These are phyloP conservation scores for Coregonus suidteri DNA, from an alignment of 2,797 vertebrate genomes.

Conservation along the genomic window DNA sequence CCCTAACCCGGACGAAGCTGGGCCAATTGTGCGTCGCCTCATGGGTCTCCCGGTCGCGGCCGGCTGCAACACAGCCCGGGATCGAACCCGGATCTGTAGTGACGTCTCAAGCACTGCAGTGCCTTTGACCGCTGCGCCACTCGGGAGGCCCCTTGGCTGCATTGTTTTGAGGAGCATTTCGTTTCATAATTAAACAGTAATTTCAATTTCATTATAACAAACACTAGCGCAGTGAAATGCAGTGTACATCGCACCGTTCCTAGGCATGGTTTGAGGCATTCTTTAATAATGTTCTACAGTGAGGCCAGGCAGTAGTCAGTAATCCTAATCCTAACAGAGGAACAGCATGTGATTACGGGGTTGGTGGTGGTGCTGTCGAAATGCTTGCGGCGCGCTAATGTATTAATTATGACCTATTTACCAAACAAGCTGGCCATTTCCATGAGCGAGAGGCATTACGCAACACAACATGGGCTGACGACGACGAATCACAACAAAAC, in stretches of 20 bases:
- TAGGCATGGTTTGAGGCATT: neutral
- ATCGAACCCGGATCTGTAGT: too few species aligned
- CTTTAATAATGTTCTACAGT: conserved; percentile 27
- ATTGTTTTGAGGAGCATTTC: neutral
- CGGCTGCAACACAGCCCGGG: too few species aligned
- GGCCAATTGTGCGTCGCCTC: too few species aligned
- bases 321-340: conserved; percentile 40
- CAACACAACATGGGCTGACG: neutral
- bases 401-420: conserved; percentile 68
- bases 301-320: conserved; percentile 5
- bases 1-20: too few species aligned
- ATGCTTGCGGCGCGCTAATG: conserved; percentile 58
- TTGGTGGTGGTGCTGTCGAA: conserved; percentile 43
- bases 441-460: conserved; percentile 11
- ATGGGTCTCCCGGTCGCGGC: too few species aligned
- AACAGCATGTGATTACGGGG: conserved; percentile 61
- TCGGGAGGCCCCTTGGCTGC: too few species aligned
- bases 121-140: too few species aligned
- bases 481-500: neutral
- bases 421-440: conserved; percentile 55
- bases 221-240: neutral
- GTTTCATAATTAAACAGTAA: neutral
- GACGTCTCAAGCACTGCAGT: too few species aligned
- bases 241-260: too few species aligned
- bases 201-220: neutral